phyloP scores from a whole-genome alignment of 1,140 invertebrate genomes.

The Tachypleus tridentatus region DNA sequence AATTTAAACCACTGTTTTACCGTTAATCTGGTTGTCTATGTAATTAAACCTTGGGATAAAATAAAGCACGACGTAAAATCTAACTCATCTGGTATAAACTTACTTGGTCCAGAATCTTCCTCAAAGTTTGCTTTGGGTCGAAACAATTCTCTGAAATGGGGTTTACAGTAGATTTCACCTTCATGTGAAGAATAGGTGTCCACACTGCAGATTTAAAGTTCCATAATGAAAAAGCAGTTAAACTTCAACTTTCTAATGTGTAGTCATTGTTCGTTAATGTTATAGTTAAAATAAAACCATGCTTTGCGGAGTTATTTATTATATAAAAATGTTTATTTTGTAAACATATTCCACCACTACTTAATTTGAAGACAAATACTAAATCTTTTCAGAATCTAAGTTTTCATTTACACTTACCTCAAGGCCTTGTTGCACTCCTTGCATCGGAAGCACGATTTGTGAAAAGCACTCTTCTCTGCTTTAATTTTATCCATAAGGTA shows the following conservation, averaged over 20 bases:
- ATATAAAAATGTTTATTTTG: not conserved
- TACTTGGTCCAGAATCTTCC: slow-evolving; percentile 27
- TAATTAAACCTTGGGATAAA: too few species aligned
- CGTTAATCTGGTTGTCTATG: too few species aligned
- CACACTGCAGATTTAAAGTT: slow-evolving; percentile 45
- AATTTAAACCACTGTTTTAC: too few species aligned
- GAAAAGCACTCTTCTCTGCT: slow-evolving; percentile 71
- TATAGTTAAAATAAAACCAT: too few species aligned
- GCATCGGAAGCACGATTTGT: slow-evolving; percentile 84
- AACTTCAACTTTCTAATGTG: too few species aligned
- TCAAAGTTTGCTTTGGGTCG: slow-evolving; percentile 73
- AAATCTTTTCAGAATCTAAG: too few species aligned
- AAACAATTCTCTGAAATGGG: slow-evolving; percentile 85
- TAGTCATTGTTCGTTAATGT: too few species aligned
- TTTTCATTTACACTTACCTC: slow-evolving; percentile 45
- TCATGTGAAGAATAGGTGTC: slow-evolving; percentile 83
- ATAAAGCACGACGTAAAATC: too few species aligned
- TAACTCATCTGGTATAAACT: not conserved
- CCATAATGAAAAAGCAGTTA: not conserved
- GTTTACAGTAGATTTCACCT: slow-evolving; percentile 75
- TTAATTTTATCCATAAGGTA: slow-evolving; percentile 91
- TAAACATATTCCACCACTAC: not conserved
- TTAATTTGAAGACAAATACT: not conserved
- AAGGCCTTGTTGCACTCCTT: slow-evolving; percentile 76
- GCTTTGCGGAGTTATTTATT: too few species aligned